Evolutionary conservation across 2,113 vertebrate species (phyloP).

Genomic region (Xenus cinereus): DNA sequence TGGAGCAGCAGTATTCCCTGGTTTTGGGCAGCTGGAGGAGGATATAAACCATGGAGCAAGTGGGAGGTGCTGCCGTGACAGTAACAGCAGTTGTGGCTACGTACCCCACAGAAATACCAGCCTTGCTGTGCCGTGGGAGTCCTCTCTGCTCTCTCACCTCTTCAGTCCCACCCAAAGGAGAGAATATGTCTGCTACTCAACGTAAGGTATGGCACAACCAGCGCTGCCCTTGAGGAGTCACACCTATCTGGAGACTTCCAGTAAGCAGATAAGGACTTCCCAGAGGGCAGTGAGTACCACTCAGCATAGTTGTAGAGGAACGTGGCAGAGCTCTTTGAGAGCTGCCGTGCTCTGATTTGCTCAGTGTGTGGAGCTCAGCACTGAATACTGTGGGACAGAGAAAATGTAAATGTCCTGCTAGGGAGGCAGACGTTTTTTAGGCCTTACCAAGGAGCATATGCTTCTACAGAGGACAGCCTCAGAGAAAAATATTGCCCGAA

Average conservation of each 20-base stretch:
- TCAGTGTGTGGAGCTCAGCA: accelerated
- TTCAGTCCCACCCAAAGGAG: background rate
- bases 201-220: too few relatives aligned
- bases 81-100: background rate
- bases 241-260: background rate
- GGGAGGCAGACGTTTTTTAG: background rate
- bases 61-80: background rate
- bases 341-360: background rate
- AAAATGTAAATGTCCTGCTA: background rate
- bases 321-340: background rate
- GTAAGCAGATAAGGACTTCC: background rate
- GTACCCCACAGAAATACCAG: too few relatives aligned
- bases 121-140: background rate
- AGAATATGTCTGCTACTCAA: background rate
- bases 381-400: too few relatives aligned
- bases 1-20: background rate
- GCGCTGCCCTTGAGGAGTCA: accelerated
- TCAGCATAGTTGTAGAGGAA: background rate
- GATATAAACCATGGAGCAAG: accelerated
- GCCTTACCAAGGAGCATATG: accelerated
- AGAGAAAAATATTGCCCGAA: background rate
- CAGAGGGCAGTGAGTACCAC: background rate
- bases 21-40: background rate
- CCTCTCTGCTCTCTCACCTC: background rate
- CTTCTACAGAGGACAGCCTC: background rate